phyloP scores from a whole-genome alignment of 2,113 vertebrate genomes.

The Phyllostomus discolor region DNA sequence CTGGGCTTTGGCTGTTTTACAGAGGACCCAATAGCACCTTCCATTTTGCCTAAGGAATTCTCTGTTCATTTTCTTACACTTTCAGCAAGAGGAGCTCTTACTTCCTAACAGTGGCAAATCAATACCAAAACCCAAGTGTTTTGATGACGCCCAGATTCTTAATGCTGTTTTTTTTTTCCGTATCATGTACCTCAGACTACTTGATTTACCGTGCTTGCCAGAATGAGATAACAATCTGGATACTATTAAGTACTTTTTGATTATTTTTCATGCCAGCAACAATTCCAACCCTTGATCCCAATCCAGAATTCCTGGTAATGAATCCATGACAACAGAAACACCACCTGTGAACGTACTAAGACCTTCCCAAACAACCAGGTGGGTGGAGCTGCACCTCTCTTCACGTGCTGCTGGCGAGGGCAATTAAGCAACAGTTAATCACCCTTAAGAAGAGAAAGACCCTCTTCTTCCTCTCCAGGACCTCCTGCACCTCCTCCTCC shows the following conservation, averaged over 20 bases:
- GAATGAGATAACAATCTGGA: neutral
- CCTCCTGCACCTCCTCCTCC: too few species aligned
- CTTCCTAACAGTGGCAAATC: neutral
- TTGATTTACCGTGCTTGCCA: neutral
- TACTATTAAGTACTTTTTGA: neutral
- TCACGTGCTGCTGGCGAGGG: neutral
- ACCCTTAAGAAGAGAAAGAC: too few species aligned
- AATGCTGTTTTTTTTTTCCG: neutral
- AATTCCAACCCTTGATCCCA: rapidly evolving
- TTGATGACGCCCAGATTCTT: neutral
- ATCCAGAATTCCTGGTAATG: neutral
- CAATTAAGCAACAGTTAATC: neutral
- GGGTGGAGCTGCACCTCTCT: too few species aligned
- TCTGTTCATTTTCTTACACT: neutral
- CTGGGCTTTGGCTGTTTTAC: neutral
- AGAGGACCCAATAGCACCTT: rapidly evolving
- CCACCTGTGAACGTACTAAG: neutral
- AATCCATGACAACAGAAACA: neutral
- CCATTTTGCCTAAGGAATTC: neutral
- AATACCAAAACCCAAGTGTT: neutral
- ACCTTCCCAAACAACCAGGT: too few species aligned
- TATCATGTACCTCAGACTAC: neutral
- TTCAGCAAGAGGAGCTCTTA: neutral
- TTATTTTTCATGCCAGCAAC: neutral
- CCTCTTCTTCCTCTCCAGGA: neutral